phyloP scores from a whole-genome alignment of 2,888 invertebrate genomes.

The Callimorpha dominula region DNA sequence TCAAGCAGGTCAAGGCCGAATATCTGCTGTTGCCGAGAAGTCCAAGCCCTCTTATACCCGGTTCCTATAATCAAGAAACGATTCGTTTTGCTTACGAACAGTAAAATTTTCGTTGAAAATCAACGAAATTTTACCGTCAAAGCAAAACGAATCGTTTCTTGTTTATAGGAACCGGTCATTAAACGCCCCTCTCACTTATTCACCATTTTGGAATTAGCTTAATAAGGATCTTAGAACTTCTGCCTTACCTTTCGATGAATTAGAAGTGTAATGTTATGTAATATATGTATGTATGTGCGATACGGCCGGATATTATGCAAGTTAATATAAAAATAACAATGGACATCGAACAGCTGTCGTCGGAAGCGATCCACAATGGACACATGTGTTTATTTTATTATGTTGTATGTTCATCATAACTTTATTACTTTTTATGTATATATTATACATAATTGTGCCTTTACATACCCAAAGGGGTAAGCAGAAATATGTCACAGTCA shows the following conservation, averaged over 20 bases:
- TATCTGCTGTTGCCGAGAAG: no score
- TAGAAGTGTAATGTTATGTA: neutral
- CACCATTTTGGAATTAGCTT: no score
- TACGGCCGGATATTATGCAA: slow-evolving; percentile 55
- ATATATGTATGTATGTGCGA: slow-evolving; percentile 31
- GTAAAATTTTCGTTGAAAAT: no score
- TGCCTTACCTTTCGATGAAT: neutral
- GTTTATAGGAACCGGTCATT: no score
- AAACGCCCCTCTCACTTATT: no score
- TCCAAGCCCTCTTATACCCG: no score
- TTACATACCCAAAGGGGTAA: neutral
- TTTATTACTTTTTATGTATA: neutral
- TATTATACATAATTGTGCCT: neutral
- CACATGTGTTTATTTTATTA: neutral
- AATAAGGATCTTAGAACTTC: neutral
- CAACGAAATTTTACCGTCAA: no score
- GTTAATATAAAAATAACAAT: slow-evolving; percentile 63
- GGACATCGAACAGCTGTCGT: slow-evolving; percentile 57
- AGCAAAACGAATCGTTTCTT: no score
- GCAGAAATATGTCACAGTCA: neutral
- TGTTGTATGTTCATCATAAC: neutral
- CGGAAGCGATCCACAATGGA: slow-evolving; percentile 6
- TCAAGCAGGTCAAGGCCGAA: no score
- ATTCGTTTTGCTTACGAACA: no score
- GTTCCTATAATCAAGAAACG: no score